These are phyloP conservation scores for Drosophila neoperkinsi DNA, from an alignment of 2,888 invertebrate genomes.

Conservation along the genomic window DNA sequence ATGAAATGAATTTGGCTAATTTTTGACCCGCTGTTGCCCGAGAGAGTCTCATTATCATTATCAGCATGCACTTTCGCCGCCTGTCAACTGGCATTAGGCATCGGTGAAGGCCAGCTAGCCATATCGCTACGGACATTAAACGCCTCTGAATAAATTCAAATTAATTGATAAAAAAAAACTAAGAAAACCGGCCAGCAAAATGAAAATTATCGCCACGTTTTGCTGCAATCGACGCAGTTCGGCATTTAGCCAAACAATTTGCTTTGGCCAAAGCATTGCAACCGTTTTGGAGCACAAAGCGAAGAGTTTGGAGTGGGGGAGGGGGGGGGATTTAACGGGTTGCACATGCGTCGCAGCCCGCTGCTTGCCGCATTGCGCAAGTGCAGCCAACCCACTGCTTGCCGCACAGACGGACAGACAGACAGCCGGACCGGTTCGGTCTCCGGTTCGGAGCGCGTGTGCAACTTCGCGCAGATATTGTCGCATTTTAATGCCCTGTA, in stretches of 20 bases:
- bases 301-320: background rate
- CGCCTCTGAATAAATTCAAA: constrained; percentile 81
- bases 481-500: constrained; percentile 61
- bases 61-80: constrained; percentile 65
- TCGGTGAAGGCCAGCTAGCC: constrained; percentile 53
- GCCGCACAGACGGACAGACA: constrained; percentile 12
- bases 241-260: constrained; percentile 75
- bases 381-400: constrained; percentile 57
- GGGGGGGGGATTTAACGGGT: background rate
- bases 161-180: constrained; percentile 69
- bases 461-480: constrained; percentile 72
- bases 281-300: constrained; percentile 49
- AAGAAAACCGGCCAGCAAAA: constrained; percentile 44
- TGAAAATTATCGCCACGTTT: constrained; percentile 76
- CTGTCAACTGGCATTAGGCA: constrained; percentile 72
- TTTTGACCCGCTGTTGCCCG: constrained; percentile 19
- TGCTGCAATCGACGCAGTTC: constrained; percentile 68
- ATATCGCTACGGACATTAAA: constrained; percentile 66
- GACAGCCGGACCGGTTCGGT: constrained; percentile 27
- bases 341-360: constrained; percentile 64
- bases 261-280: constrained; percentile 66
- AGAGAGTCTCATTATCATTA: constrained; percentile 61
- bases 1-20: constrained; percentile 63
- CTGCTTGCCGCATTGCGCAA: constrained; percentile 68
- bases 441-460: constrained; percentile 58